Evolutionary conservation across 2,113 vertebrate genomes (phyloP), one percentile per base, ranked within the genome.

Genomic region (Phylloscopus whistleri): DNA sequence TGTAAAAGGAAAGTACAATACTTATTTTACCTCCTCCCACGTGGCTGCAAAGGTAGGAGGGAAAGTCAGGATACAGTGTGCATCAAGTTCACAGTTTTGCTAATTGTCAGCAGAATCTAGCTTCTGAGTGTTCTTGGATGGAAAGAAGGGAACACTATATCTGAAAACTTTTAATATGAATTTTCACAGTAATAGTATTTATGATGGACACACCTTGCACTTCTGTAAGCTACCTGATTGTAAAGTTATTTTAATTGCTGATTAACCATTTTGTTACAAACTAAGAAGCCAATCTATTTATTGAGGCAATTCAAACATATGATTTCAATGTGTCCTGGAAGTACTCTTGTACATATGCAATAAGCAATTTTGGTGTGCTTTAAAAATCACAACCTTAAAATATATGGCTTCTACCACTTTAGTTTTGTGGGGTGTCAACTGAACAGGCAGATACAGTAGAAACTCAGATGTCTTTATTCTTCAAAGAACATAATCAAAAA

Each of bases 381-480:
- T 93, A 73, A 85, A 97, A 96, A 93, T 93, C 72, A 80, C 49
- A 62, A 79, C 30, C 68, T 97, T 97, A 90, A 97, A 96, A 96
- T 89, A 56, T 84, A 87, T 58, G 62, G 30, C 80, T 96, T 95
- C 84, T 95, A 91, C 67, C 84, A n/a, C 81, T 97, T 95, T 56
- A 85, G 60, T 96, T 96, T 97, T 96, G 97, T 97, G 82, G 93
- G 73, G 63, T 98, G 95, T 96, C 95, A 97, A 3, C 60, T 95
- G 89, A 86, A 96, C 92, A 80, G 73, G 63, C 59, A 91, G 63
- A 84, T 87, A 46, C 39, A 93, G 89, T 92, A 91, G 79, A 96
- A 97, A 95, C 90, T 73, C 63, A 95, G 79, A 53, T 69, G 66
- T 28, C 95, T 98, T 97, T 98, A 96, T 96, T 98, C 95, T 97